Evolutionary conservation across 2,113 vertebrate species (phyloP), one percentile per base, ranked within the genome.

Genomic region (Brachyhypopomus occidentalis): DNA sequence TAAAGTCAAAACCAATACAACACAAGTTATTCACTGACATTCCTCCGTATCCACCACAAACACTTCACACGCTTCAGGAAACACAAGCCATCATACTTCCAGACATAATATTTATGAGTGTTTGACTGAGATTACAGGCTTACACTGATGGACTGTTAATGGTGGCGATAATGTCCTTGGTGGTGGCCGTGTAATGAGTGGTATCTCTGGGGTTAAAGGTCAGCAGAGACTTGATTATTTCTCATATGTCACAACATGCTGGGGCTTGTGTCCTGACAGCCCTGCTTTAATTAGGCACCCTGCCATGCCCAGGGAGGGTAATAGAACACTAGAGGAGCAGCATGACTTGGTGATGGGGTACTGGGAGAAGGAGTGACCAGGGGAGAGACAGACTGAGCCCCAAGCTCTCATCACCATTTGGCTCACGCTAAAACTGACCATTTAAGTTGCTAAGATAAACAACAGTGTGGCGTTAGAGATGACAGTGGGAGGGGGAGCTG

Each of bases 51-150:
- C 23, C 14, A n/a, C 63, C 25, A 16, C 16, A 19, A 70, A 30
- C 38, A 11, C 30, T 70, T 23, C 1, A n/a, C 14, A 36, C 38
- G 52, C 52, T 60, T 22, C 5, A 27, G 19, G 20, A 41, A 60
- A 23, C 63, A 8, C 38, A 14, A 27, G 64, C 64, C 45, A 48
- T 25, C 2, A n/a, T 60, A 20, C 17, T 77, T 58, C 56, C 25
- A 34, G 41, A 23, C 12, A 20, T 80, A 17, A 80, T 77, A 80
- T 77, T 77, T 75, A 80, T 36, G n/a, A 80, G 56, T 17, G 74
- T 81, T 72, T 73, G 38, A 41, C 52, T 19, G 36, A 34, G 62
- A 67, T 60, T 60, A 81, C 66, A 23, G 48, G 12, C 36, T 73
- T 78, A 27, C 58, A 27, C 69, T 77, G 74, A 34, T 2, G n/a